Conservation (phyloP, 2,113 vertebrate genomes). For the Orientallactaga bullata region DNA sequence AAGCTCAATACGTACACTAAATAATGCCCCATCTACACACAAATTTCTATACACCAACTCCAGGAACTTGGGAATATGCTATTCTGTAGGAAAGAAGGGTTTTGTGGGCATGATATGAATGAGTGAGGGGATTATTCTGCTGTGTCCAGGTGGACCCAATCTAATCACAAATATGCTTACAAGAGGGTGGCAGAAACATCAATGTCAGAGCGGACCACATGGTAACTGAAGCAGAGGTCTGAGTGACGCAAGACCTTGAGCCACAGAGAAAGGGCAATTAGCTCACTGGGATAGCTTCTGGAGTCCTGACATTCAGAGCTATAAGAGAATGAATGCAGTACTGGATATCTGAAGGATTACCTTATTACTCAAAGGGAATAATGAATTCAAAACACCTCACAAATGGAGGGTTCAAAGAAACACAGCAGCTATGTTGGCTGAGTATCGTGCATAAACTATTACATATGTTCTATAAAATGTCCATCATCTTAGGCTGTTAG, state of each 20-base stretch:
- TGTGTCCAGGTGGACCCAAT: too few species aligned
- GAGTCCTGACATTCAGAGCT: background rate
- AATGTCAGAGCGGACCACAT: accelerated
- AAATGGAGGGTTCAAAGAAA: background rate
- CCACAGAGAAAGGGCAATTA: background rate
- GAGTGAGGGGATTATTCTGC: background rate
- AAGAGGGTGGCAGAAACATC: background rate
- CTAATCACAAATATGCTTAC: background rate
- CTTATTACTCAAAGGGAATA: background rate
- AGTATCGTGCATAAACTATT: background rate
- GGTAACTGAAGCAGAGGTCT: background rate
- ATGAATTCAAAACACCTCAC: background rate
- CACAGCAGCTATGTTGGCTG: background rate
- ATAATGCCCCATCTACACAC: background rate
- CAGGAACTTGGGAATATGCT: background rate
- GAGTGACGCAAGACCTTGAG: background rate
- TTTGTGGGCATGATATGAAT: too few species aligned
- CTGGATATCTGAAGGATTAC: background rate
- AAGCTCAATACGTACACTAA: background rate
- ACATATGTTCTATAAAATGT: background rate
- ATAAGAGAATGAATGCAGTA: background rate
- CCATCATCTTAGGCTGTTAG: background rate
- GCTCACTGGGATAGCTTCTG: background rate
- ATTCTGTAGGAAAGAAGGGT: background rate
- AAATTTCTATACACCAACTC: too few species aligned